Conservation (phyloP, 2,113 vertebrate genomes). For the Halcyon senegalensis region DNA sequence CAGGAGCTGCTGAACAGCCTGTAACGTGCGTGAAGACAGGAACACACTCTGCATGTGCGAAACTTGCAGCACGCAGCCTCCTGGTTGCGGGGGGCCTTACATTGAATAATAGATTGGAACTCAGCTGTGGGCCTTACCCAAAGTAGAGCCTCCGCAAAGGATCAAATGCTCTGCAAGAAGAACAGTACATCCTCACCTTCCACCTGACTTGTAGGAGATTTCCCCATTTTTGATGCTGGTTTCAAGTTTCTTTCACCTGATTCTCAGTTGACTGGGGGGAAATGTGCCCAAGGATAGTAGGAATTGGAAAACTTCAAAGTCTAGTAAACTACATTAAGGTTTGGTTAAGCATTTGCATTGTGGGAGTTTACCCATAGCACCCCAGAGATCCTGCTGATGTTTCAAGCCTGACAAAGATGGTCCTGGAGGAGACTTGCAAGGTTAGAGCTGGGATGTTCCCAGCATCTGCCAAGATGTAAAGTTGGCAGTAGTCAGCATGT, state of each 20-base stretch:
- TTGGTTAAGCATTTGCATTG: not conserved
- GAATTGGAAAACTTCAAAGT: not conserved
- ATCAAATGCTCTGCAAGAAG: not conserved
- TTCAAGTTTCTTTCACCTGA: not conserved
- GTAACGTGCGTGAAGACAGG: not conserved
- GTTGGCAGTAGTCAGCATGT: not conserved
- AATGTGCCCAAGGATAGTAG: not conserved
- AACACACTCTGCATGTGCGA: not conserved
- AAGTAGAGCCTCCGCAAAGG: not conserved
- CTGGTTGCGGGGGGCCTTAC: not conserved
- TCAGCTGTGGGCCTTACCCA: not conserved
- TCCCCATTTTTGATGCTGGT: not conserved
- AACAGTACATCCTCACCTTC: not conserved
- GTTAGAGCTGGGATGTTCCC: constrained; percentile 1
- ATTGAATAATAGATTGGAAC: not conserved
- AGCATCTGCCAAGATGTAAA: not conserved
- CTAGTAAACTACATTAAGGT: not conserved
- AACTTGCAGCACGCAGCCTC: not conserved
- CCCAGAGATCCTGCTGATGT: not conserved
- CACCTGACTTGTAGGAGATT: not conserved
- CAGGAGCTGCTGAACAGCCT: not conserved
- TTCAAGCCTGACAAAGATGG: not conserved
- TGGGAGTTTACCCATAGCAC: not conserved
- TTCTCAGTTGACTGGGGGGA: not conserved
- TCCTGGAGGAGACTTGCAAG: not conserved